These are phyloP conservation scores for Mystacides longicornis DNA, from an alignment of 2,888 invertebrate genomes.

Conservation along the genomic window DNA sequence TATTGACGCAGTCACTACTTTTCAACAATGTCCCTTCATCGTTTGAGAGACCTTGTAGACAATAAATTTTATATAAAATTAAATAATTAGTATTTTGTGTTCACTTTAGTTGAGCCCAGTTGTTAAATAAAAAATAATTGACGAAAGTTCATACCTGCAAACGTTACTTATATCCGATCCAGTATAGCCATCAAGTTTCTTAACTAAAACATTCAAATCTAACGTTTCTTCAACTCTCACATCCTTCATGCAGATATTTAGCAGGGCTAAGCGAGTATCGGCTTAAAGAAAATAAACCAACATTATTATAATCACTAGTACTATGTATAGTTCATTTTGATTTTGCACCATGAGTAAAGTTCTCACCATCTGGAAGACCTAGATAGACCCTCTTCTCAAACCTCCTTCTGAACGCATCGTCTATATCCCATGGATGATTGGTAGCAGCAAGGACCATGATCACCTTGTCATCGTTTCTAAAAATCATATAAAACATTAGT, in stretches of 20 bases:
- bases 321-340: background rate
- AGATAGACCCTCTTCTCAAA: slow-evolving; percentile 87
- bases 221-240: slow-evolving; percentile 57
- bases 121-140: too few species aligned
- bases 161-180: slow-evolving; percentile 85
- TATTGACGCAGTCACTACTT: too few species aligned
- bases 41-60: too few species aligned
- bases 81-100: too few species aligned
- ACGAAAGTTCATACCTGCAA: slow-evolving; percentile 73
- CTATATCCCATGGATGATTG: slow-evolving; percentile 89
- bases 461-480: slow-evolving; percentile 52
- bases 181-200: slow-evolving; percentile 69
- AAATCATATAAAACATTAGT: too few species aligned
- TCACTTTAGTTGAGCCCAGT: too few species aligned
- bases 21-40: too few species aligned
- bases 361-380: slow-evolving; percentile 67
- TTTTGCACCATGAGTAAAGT: background rate
- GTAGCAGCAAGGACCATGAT: slow-evolving; percentile 88
- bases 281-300: slow-evolving; percentile 40
- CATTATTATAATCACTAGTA: background rate
- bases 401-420: slow-evolving; percentile 76
- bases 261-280: slow-evolving; percentile 56
- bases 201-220: slow-evolving; percentile 54
- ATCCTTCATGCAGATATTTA: slow-evolving; percentile 63
- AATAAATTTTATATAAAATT: too few species aligned